phyloP scores from a whole-genome alignment of 1,140 invertebrate genomes.

The Neodiprion fabricii region DNA sequence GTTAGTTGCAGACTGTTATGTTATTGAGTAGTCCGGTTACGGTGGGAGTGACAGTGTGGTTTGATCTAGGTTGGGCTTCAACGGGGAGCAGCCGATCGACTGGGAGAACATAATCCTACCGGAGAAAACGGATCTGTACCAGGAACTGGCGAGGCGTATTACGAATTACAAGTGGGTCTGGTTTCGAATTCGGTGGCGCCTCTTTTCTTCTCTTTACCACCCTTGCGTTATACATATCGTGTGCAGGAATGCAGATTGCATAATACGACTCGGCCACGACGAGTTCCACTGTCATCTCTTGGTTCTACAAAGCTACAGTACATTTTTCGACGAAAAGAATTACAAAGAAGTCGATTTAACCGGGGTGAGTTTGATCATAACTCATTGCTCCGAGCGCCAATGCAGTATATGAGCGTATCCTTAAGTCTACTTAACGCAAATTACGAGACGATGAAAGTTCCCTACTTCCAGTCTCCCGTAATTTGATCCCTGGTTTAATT shows the following conservation, averaged over 20 bases:
- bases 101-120: slow-evolving; percentile 63
- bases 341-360: slow-evolving; percentile 62
- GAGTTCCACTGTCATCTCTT: slow-evolving; percentile 67
- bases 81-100: slow-evolving; percentile 56
- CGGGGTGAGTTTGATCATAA: slow-evolving; percentile 47
- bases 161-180: slow-evolving; percentile 63
- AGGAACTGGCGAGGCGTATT: slow-evolving; percentile 62
- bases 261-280: slow-evolving; percentile 63
- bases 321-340: slow-evolving; percentile 63
- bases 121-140: slow-evolving; percentile 65
- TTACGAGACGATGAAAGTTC: no score
- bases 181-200: not conserved
- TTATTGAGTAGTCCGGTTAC: not conserved
- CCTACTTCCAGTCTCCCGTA: no score
- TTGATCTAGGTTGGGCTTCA: slow-evolving; percentile 59
- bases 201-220: no score
- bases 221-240: slow-evolving; percentile 8
- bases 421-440: no score
- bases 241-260: slow-evolving; percentile 67
- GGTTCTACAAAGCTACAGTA: slow-evolving; percentile 68
- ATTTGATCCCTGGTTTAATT: no score
- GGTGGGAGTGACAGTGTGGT: not conserved
- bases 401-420: no score
- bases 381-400: no score
- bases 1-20: slow-evolving; percentile 36